phyloP scores from a whole-genome alignment of 2,113 vertebrate species.

The Etia nguti region DNA sequence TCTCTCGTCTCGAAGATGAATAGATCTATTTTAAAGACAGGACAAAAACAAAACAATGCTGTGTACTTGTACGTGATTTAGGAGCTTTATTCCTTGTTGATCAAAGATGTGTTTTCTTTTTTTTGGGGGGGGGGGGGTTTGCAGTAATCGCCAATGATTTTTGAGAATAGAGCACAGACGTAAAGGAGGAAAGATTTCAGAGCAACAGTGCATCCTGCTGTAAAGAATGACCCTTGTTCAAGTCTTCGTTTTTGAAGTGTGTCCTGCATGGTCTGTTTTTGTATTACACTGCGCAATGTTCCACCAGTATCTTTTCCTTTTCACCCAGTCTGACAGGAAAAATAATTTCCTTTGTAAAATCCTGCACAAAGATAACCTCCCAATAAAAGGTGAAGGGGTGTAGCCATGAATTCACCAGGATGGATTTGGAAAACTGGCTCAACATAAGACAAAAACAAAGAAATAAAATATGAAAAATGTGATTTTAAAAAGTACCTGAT shows the following conservation, averaged over 20 bases:
- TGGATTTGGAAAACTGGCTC: neutral
- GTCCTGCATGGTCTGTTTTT: neutral
- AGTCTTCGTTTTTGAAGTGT: neutral
- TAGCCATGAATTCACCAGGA: neutral
- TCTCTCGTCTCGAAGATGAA: conserved; percentile 62
- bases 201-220: conserved; percentile 30
- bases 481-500: neutral
- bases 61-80: conserved; percentile 41
- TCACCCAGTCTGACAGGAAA: conserved; percentile 32
- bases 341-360: conserved; percentile 23
- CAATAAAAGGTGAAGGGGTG: neutral
- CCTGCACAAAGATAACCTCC: neutral
- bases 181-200: neutral
- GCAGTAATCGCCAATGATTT: conserved; percentile 25
- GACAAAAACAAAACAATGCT: conserved; percentile 54
- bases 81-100: conserved; percentile 28
- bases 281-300: neutral
- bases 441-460: neutral
- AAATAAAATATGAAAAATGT: neutral
- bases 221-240: conserved; percentile 19
- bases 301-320: neutral
- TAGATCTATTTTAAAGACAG: conserved; percentile 60
- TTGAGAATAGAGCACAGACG: neutral
- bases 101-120: conserved; percentile 35
- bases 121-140: neutral